phyloP scores from a whole-genome alignment of 2,113 vertebrate species.

The Lathamus discolor region DNA sequence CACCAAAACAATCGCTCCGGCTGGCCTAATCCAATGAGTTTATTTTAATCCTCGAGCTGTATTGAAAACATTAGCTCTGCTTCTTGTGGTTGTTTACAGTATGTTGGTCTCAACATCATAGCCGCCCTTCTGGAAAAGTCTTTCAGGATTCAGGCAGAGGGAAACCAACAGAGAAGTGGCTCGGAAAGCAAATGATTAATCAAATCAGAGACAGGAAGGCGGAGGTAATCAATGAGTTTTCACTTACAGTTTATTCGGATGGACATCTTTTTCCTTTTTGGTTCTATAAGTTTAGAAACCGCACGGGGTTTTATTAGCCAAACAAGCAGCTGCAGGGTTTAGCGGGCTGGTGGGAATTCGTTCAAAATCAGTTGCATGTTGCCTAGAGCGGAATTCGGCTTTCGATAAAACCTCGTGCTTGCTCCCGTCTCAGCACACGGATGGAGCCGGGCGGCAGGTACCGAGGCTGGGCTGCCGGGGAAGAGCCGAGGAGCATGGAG shows the following conservation, averaged over 20 bases:
- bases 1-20: slow-evolving; percentile 2
- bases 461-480: background rate
- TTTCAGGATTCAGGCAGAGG: background rate
- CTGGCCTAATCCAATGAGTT: slow-evolving; percentile 10
- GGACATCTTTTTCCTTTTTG: slow-evolving; percentile 8
- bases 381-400: background rate
- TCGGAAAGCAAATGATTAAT: slow-evolving; percentile 27
- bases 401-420: background rate
- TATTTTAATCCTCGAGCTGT: slow-evolving; percentile 42
- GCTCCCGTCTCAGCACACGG: background rate
- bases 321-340: background rate
- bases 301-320: background rate
- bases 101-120: slow-evolving; percentile 18
- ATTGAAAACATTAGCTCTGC: slow-evolving; percentile 49
- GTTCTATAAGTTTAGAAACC: background rate
- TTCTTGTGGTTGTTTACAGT: slow-evolving; percentile 62
- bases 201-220: slow-evolving; percentile 32
- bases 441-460: background rate
- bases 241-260: slow-evolving; percentile 23
- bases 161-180: slow-evolving; percentile 10
- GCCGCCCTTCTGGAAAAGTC: slow-evolving; percentile 42
- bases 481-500: accelerated
- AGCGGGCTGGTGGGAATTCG: background rate
- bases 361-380: background rate
- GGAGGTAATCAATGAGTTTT: slow-evolving; percentile 55